Evolutionary conservation across 2,113 vertebrate species (phyloP).

Genomic region (Collichthys lucidus): DNA sequence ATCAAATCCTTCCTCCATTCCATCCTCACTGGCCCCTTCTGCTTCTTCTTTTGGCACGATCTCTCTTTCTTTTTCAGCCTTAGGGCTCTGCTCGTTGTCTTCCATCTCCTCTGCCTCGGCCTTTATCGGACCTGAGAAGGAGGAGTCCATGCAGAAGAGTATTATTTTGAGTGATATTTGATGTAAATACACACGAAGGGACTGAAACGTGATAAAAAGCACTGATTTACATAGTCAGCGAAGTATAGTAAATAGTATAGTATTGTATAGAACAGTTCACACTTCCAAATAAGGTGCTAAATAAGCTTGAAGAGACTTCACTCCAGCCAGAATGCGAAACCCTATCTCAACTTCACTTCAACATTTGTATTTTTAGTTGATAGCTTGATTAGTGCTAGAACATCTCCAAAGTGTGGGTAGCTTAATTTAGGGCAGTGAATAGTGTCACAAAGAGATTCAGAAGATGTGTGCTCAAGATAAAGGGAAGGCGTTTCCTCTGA

Average conservation of each 20-base stretch:
- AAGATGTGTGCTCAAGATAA: conserved; percentile 90
- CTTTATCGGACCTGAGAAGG: conserved; percentile 71
- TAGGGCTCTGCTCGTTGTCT: conserved; percentile 75
- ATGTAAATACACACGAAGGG: neutral
- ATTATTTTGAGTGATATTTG: conserved; percentile 21
- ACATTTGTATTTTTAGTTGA: conserved; percentile 59
- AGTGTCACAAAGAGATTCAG: conserved; percentile 71
- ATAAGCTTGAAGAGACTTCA: neutral
- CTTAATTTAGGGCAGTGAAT: conserved; percentile 57
- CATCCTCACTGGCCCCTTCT: conserved; percentile 65
- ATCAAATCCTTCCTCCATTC: conserved; percentile 77
- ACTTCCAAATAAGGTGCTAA: conserved; percentile 43
- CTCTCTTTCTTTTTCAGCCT: conserved; percentile 67
- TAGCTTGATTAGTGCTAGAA: conserved; percentile 39
- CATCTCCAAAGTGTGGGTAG: conserved; percentile 59
- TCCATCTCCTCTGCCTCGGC: conserved; percentile 77
- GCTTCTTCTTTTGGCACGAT: conserved; percentile 57
- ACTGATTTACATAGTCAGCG: neutral
- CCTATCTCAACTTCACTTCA: conserved; percentile 47
- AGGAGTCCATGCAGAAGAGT: conserved; percentile 47
- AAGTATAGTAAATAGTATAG: neutral
- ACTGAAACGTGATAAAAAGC: neutral
- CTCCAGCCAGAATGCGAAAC: conserved; percentile 15
- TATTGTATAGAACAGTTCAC: neutral
- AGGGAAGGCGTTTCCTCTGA: conserved; percentile 87